Percentiles rank a stretch among this genome's conserved stretches.
Evolutionary conservation across 2,797 vertebrate genomes (phyloP).

Genomic region (Mus spretus): DNA sequence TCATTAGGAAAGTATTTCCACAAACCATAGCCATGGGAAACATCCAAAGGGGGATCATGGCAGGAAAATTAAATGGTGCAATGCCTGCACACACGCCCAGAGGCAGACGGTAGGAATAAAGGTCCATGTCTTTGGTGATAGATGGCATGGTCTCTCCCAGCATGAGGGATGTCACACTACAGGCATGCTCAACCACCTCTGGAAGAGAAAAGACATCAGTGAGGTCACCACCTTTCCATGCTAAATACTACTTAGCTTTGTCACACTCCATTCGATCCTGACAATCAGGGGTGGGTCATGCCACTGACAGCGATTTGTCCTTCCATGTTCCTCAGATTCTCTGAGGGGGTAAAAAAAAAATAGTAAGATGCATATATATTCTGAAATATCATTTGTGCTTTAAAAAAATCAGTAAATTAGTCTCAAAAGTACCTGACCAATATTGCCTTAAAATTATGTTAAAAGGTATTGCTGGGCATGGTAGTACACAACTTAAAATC

Average conservation of each 20-base stretch:
- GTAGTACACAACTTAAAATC: not conserved
- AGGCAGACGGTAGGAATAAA: constrained; percentile 95
- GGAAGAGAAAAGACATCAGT: constrained; percentile 81
- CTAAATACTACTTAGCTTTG: not conserved
- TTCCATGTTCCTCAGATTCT: constrained; percentile 35
- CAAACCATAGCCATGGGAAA: constrained; percentile 97
- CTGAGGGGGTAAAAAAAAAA: constrained; percentile 45
- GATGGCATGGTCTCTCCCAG: constrained; percentile 97
- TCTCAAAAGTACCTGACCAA: constrained; percentile 9
- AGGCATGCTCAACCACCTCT: constrained; percentile 99
- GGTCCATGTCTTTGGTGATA: constrained; percentile 99
- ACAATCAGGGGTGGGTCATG: not conserved
- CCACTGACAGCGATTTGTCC: not conserved
- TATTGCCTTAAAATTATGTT: constrained; percentile 63
- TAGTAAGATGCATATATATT: not conserved
- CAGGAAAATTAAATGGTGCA: constrained; percentile 97
- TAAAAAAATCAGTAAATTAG: constrained; percentile 51
- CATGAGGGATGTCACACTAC: constrained; percentile 97
- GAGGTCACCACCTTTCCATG: constrained; percentile 15
- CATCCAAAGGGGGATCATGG: constrained; percentile 99
- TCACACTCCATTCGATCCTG: not conserved
- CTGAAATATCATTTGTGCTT: constrained; percentile 35
- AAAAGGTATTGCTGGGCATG: not conserved
- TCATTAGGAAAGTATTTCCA: constrained; percentile 97
- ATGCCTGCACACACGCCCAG: constrained; percentile 97